phyloP scores from a whole-genome alignment of 2,113 vertebrate species.

The Gorilla gorilla region DNA sequence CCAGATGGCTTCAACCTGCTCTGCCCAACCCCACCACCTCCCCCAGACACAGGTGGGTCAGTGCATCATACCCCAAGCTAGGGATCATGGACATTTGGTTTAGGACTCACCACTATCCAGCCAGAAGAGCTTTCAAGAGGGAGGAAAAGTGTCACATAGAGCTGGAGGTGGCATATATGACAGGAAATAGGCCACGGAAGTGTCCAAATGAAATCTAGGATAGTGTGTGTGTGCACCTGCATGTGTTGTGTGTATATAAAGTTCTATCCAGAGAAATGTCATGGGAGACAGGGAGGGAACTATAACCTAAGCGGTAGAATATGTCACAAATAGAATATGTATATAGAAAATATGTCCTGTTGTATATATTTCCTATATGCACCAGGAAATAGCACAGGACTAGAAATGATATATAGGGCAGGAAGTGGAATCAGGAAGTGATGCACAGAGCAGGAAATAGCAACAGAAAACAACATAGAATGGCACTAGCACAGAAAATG shows the following conservation, averaged over 20 bases:
- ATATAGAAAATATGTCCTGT: neutral
- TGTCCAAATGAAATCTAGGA: neutral
- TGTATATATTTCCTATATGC: neutral
- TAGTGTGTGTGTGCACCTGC: neutral
- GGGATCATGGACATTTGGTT: neutral
- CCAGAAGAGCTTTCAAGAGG: neutral
- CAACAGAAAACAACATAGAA: neutral
- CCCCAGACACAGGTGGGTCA: conserved; percentile 79
- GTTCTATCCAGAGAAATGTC: neutral
- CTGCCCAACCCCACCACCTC: conserved; percentile 83
- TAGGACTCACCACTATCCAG: neutral
- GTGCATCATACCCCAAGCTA: neutral
- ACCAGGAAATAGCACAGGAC: neutral
- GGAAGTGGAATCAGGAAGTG: conserved; percentile 28
- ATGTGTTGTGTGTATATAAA: neutral
- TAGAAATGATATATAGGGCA: neutral
- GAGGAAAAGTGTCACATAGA: neutral
- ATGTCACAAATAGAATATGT: neutral
- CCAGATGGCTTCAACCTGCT: conserved; percentile 92
- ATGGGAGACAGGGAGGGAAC: neutral
- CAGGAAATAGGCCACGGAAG: neutral
- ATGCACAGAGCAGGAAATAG: neutral
- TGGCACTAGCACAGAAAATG: neutral
- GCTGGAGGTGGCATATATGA: neutral
- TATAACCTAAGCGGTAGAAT: neutral